Conservation (phyloP, 2,113 vertebrate species). For the Corynorhinus townsendii region DNA sequence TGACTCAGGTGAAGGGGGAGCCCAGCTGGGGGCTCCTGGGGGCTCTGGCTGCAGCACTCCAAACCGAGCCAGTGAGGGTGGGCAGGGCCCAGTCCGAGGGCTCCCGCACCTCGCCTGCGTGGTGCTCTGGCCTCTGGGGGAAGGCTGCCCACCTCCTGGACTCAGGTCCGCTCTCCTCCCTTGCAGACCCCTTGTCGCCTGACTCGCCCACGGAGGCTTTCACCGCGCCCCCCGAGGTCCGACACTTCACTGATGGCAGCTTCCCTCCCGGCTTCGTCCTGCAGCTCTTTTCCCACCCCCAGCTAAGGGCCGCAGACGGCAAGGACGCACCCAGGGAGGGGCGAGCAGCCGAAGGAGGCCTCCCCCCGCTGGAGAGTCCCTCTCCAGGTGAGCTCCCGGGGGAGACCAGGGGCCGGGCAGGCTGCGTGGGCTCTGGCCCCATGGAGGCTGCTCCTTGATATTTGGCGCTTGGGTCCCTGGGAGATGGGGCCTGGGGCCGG, state of each 20-base stretch:
- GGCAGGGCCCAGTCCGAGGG: background rate
- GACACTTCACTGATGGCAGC: conserved; percentile 73
- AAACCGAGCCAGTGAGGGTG: background rate
- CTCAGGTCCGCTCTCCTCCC: background rate
- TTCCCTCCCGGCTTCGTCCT: conserved; percentile 73
- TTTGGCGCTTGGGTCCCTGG: background rate
- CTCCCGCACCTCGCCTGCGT: background rate
- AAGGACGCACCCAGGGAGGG: conserved; percentile 29
- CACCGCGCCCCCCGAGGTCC: conserved; percentile 67
- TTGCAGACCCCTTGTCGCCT: background rate
- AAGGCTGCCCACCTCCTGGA: too few relatives aligned
- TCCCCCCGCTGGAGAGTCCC: background rate
- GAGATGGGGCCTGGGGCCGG: background rate
- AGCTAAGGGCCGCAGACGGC: conserved; percentile 42
- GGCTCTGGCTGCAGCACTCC: background rate
- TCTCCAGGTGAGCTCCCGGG: conserved; percentile 54
- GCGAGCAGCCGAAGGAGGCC: background rate
- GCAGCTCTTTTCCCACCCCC: conserved; percentile 73
- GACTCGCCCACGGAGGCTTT: conserved; percentile 54
- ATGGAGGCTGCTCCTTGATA: background rate
- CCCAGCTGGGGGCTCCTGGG: accelerated
- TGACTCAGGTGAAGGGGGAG: conserved; percentile 59
- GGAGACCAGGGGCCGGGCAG: accelerated
- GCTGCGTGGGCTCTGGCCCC: background rate
- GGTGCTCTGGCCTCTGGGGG: background rate